These are phyloP conservation scores for Sceloporus tristichus DNA, from an alignment of 2,113 vertebrate species.

Conservation along the genomic window DNA sequence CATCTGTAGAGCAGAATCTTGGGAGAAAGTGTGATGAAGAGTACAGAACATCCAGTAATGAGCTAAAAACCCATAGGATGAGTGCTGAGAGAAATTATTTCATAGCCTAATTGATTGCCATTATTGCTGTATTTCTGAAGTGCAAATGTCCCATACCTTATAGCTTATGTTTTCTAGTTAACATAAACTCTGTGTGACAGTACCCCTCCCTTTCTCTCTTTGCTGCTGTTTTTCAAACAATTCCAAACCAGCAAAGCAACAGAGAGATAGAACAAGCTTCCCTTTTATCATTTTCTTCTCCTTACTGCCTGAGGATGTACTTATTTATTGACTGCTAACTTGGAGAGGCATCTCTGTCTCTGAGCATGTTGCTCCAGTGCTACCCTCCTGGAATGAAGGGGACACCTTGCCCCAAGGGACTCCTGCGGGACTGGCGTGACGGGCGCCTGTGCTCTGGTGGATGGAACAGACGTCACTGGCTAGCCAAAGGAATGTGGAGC, in stretches of 20 bases:
- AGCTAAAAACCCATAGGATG: not conserved
- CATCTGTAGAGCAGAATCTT: not conserved
- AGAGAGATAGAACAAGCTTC: not conserved
- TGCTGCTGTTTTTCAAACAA: conserved; percentile 36
- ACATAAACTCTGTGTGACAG: not conserved
- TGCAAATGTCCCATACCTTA: not conserved
- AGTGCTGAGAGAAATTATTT: not conserved
- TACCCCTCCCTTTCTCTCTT: not conserved
- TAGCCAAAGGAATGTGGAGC: conserved; percentile 5
- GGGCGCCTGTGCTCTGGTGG: conserved; percentile 37
- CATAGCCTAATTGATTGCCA: not conserved
- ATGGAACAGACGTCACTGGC: conserved; percentile 42
- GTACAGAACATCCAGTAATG: not conserved
- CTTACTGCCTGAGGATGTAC: conserved; percentile 13
- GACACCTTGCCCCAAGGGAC: conserved; percentile 16
- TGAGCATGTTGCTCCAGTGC: not conserved
- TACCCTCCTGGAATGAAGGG: conserved; percentile 45
- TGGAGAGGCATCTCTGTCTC: conserved; percentile 43
- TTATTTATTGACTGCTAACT: conserved; percentile 45
- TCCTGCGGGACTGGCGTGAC: conserved; percentile 32
- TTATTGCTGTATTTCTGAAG: not conserved
- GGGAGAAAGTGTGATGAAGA: not conserved
- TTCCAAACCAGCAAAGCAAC: conserved; percentile 12
- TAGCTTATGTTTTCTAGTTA: not conserved
- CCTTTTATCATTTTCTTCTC: not conserved